Evolutionary conservation across 1,140 invertebrate genomes (phyloP), one percentile per base, ranked within the genome.

Genomic region (Drosophila biarmipes): DNA sequence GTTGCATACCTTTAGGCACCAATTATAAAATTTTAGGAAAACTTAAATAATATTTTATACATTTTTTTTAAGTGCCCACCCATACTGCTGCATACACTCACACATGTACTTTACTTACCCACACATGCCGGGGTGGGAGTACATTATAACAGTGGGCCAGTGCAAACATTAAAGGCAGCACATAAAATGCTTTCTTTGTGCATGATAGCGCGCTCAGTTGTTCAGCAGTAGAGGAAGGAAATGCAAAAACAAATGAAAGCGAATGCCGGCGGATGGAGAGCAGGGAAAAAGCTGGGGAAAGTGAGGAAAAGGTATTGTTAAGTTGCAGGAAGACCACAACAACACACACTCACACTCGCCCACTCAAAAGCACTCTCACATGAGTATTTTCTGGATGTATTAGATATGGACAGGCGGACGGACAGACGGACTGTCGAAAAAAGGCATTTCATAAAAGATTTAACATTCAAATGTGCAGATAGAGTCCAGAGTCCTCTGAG

Each of bases 401-500:
- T 78, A 73, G 69, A 89, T 61, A 75, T 54, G 69, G 68, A 63
- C 38, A 58, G 51, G 49, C 35, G 27, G 58, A 46, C 14, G 1
- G 12, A 56, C 42, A 59, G 46, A 69, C 37, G 56, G 31, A 57
- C 49, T 46, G 57, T 52, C 62, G 49, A 73, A 63, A 63, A 57
- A 75, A 74, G 49, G 63, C 51, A 89, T 89, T 89, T 89, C 84
- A 89, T 89, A 76, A 84, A 87, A 89, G 84, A 89, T 89, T 89
- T 89, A 90, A 80, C 84, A 89, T 89, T 84, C 84, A 90, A 89
- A 89, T 89, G 84, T 84, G 84, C 84, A 73, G 61, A 68, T 11
- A n/a, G 42, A 62, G 63, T 73, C 40, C 51, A 19, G 35, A 31
- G 37, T 57, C 40, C 52, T 31, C n/a, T 34, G 42, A 56, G 40